Evolutionary conservation across 2,797 vertebrate species (phyloP), one percentile per base, ranked within the genome.

Genomic region (Bovichtus diacanthus): DNA sequence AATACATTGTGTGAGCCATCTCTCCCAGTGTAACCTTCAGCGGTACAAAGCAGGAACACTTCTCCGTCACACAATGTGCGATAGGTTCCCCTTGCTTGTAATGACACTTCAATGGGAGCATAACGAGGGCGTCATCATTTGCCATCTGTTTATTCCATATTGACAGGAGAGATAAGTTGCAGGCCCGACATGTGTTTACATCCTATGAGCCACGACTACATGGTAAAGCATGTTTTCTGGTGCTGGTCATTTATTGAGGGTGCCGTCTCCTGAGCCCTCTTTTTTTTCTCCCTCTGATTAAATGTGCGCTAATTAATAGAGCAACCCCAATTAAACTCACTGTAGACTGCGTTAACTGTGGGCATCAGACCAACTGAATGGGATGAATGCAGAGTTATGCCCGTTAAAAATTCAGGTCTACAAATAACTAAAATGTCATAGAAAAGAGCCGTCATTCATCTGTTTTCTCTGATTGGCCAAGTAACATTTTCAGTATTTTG

Each of bases 21-120:
- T 68, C 39, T 80, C n/a, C 10, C 31, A 47, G 63, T 68, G 66
- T 68, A 73, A 83, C 78, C 76, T 82, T 74, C 34, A 70, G 47
- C 60, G 7, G 61, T 9, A 21, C 47, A 72, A 31, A 59, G 44
- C 49, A 55, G 36, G 9, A 56, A 34, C 49, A 38, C 38, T 21
- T 63, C 23, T 43, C 60, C 44, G 64, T 34, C 19, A 50, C 56
- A 71, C 54, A 19, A 38, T 41, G 36, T 43, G 38, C 36, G 60
- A 47, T 39, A 51, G 2, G 21, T 64, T 63, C 16, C 38, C 3
- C 39, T 56, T 51, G 65, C 10, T 64, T 46, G 21, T 27, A 46
- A 31, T 12, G 27, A 10, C 21, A 36, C 4, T 21, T 55, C 34
- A 61, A 15, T n/a, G 11, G 55, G 13, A 43, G 5, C 15, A 54